phyloP scores from a whole-genome alignment of 2,797 vertebrate genomes.

The Falco peregrinus region DNA sequence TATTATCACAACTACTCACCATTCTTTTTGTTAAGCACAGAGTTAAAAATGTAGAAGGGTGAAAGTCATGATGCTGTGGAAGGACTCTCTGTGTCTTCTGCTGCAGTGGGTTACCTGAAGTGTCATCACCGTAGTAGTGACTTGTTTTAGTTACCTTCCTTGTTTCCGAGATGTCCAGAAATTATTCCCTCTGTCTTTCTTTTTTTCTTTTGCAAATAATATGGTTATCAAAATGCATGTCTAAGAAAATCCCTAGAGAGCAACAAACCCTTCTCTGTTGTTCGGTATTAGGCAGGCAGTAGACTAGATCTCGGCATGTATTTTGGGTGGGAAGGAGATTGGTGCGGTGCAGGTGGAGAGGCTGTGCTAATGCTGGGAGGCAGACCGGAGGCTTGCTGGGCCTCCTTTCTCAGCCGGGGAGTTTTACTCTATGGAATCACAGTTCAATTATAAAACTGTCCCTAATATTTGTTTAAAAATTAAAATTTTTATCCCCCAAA shows the following conservation, averaged over 20 bases:
- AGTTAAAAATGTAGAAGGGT: background rate
- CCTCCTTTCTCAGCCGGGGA: background rate
- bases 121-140: background rate
- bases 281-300: background rate
- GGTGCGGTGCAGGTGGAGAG: no score
- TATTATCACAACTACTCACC: background rate
- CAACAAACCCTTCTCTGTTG: background rate
- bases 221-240: slow-evolving; percentile 1
- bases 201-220: background rate
- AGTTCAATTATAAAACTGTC: background rate
- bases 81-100: background rate
- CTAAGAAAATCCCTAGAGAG: background rate
- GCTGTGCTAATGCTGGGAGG: accelerated
- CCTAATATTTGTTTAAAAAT: background rate
- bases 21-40: background rate
- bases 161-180: slow-evolving; percentile 39
- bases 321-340: background rate
- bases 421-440: background rate
- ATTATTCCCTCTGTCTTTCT: background rate
- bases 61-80: background rate
- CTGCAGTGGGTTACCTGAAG: background rate
- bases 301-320: accelerated
- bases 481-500: background rate
- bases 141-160: background rate
- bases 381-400: background rate